These are phyloP conservation scores for Heterodera filipjevi DNA, from an alignment of 2,888 invertebrate genomes.

Conservation along the genomic window DNA sequence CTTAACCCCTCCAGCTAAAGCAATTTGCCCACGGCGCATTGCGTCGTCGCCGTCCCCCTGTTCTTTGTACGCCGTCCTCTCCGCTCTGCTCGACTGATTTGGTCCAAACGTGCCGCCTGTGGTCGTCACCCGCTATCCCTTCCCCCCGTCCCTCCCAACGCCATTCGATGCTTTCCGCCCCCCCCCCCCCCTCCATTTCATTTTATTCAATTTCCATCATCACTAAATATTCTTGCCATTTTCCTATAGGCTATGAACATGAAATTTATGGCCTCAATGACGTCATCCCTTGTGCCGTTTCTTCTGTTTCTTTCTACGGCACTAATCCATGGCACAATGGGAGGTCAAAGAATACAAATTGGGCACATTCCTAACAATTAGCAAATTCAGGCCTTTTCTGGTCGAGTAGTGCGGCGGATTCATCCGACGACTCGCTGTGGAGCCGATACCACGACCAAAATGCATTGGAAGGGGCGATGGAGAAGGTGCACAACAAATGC, in stretches of 20 bases:
- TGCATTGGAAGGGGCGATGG: conserved; percentile 50
- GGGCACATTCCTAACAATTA: background rate
- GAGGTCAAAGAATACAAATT: background rate
- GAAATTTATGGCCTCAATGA: conserved; percentile 1
- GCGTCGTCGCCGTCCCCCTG: background rate
- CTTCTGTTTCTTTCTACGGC: background rate
- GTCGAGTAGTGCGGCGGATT: conserved; percentile 27
- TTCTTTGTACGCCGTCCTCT: background rate
- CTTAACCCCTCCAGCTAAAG: background rate
- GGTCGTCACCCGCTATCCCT: background rate
- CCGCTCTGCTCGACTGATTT: background rate
- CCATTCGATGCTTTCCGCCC: background rate
- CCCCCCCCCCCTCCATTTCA: background rate
- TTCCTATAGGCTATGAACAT: background rate
- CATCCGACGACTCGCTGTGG: conserved; percentile 50
- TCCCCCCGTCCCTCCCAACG: background rate
- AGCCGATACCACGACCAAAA: conserved; percentile 59
- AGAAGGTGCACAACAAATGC: conserved; percentile 72
- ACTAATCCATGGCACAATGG: conserved; percentile 1
- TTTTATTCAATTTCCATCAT: background rate
- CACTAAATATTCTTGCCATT: background rate
- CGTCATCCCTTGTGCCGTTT: background rate
- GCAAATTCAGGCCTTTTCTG: conserved; percentile 15
- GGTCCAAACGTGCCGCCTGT: background rate
- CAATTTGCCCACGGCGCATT: background rate